Evolutionary conservation across 1,140 invertebrate species (phyloP).

Genomic region (Thaumetopoea pityocampa): DNA sequence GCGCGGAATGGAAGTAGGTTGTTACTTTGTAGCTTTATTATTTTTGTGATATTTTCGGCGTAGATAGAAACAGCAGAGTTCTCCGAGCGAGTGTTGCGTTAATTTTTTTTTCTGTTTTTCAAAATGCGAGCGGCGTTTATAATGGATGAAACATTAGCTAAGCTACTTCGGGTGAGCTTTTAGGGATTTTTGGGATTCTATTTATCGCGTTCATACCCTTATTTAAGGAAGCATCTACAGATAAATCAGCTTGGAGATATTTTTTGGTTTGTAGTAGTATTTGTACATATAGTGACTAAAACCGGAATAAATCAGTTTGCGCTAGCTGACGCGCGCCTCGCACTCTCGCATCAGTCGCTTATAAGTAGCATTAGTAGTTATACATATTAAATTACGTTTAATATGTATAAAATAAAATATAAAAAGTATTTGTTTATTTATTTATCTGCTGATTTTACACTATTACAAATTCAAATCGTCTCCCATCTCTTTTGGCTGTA

Average conservation of each 20-base stretch:
- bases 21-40: background rate
- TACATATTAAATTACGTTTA: too few species aligned
- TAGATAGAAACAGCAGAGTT: constrained; percentile 25
- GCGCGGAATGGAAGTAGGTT: constrained; percentile 1
- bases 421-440: too few species aligned
- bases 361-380: too few species aligned
- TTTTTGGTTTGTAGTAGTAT: constrained; percentile 5
- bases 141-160: constrained; percentile 68
- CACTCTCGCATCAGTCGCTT: too few species aligned
- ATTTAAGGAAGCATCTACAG: constrained; percentile 16
- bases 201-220: constrained; percentile 49
- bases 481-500: too few species aligned
- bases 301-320: too few species aligned
- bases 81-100: constrained; percentile 32
- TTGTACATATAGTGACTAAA: too few species aligned
- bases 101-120: constrained; percentile 52
- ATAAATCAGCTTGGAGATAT: background rate
- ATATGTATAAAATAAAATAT: too few species aligned
- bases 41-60: constrained; percentile 16
- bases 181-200: constrained; percentile 50
- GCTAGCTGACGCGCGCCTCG: too few species aligned
- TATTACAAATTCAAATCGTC: too few species aligned
- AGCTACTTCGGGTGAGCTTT: constrained; percentile 62
- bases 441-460: too few species aligned
- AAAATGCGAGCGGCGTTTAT: constrained; percentile 42